Evolutionary conservation across 2,888 invertebrate species (phyloP).

Genomic region (Spilosoma lubricipeda): DNA sequence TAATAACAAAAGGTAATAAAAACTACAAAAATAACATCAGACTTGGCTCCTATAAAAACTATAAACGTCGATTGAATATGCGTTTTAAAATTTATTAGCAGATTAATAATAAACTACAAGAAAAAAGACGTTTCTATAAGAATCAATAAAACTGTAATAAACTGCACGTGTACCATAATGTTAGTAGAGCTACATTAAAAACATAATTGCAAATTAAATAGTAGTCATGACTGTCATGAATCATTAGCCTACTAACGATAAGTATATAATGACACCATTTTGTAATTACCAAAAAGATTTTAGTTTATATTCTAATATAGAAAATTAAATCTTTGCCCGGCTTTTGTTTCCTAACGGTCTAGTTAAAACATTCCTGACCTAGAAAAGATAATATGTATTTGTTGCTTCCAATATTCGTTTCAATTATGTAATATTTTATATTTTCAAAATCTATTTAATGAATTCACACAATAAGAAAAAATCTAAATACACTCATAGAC

Average conservation of each 20-base stretch:
- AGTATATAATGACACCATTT: neutral
- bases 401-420: too few species aligned
- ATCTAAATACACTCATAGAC: neutral
- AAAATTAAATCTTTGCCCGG: neutral
- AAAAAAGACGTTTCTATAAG: conserved; percentile 2
- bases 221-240: neutral
- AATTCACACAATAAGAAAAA: neutral
- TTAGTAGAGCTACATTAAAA: neutral
- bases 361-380: neutral
- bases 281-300: neutral
- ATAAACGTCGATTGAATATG: conserved; percentile 14
- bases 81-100: conserved; percentile 9
- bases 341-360: neutral
- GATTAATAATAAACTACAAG: conserved; percentile 11
- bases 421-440: too few species aligned
- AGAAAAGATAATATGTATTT: neutral
- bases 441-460: neutral
- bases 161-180: too few species aligned
- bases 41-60: neutral
- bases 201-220: neutral
- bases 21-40: conserved; percentile 2
- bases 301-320: neutral
- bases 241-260: neutral
- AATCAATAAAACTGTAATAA: conserved; percentile 2
- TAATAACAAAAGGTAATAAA: conserved; percentile 2